Base-by-base conservation (phyloP, 35 echinoderm and acorn worm species). In the Heliocidaris tuberculata region DNA sequence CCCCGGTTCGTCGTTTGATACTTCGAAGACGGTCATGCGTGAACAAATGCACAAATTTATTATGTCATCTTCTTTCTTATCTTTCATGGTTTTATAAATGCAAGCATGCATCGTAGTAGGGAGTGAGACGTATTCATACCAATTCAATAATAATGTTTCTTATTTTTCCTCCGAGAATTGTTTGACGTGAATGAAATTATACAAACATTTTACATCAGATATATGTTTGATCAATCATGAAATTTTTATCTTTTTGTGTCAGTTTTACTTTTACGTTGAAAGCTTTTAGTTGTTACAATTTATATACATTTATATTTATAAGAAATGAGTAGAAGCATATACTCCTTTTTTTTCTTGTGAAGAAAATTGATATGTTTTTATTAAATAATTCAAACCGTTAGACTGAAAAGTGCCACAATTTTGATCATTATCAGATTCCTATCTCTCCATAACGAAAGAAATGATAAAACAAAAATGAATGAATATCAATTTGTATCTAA, bases 321-420 rank as follows among this genome's bases (percentile, higher is more conserved):
- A 78, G 17, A 78, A 0, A n/a, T 29, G 1, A 78, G 21, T 7
- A n/a, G 2, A 78, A 78, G 65, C 27, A 24, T 78, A n/a, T n/a
- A 24, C 65, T 70, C 60, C 60, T n/a, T 78, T 78, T n/a, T 24
- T 5, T 27, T 78, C 17, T 78, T 78, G 27, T 78, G 8, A 27
- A 7, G 15, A 56, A 24, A 78, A 78, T n/a, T 78, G 65, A 21
- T 78, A 24, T 42, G 35, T 42, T 78, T 78, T 78, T 78, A 78
- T 78, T 78, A 7, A 19, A 27, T 19, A 78, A 78, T 78, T n/a
- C 27, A 6, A 78, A 78, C 8, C 21, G 17, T 78, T 78, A 78
- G 65, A 78, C 21, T 78, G 27, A 78, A 78, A 78, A 78, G 65
- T 78, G 65, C 65, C 65, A 78, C 65, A 78, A 78, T 78, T 78